Evolutionary conservation across 2,888 invertebrate species (phyloP).

Genomic region (Temnothorax rugatulus): DNA sequence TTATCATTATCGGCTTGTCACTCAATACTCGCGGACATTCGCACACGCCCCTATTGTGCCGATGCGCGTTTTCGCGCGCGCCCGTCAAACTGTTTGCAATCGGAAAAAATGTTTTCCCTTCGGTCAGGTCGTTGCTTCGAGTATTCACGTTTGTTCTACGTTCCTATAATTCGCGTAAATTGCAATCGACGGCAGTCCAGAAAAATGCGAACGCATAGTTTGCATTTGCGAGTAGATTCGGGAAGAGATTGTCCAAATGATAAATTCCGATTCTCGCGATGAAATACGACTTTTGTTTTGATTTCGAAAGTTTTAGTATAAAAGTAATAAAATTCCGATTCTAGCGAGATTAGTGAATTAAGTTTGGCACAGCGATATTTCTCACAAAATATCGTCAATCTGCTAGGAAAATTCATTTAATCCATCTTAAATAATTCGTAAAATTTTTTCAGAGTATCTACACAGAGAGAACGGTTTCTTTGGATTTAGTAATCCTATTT

Average conservation of each 20-base stretch:
- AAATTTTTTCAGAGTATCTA: background rate
- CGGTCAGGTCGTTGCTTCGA: slow-evolving; percentile 21
- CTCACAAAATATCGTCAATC: background rate
- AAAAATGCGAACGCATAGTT: background rate
- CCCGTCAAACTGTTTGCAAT: slow-evolving; percentile 15
- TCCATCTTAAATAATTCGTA: background rate
- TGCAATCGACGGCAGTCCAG: background rate
- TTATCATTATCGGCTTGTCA: slow-evolving; percentile 69
- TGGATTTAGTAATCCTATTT: too few relatives aligned
- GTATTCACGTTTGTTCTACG: background rate
- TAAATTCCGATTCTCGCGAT: background rate
- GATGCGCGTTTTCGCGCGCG: slow-evolving; percentile 21
- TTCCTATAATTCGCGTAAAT: slow-evolving; percentile 24
- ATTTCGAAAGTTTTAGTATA: background rate
- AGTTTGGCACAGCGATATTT: background rate
- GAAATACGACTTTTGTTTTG: background rate
- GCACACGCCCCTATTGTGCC: slow-evolving; percentile 33
- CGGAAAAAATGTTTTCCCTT: slow-evolving; percentile 12
- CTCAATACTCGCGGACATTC: slow-evolving; percentile 49
- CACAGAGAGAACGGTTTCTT: too few relatives aligned
- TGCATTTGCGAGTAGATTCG: background rate
- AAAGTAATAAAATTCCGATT: background rate
- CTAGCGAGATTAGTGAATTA: background rate
- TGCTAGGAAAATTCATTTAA: background rate
- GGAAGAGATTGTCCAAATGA: background rate